Evolutionary conservation across 2,113 vertebrate genomes (phyloP), one percentile per base, ranked within the genome.

Genomic region (Pagrus major): DNA sequence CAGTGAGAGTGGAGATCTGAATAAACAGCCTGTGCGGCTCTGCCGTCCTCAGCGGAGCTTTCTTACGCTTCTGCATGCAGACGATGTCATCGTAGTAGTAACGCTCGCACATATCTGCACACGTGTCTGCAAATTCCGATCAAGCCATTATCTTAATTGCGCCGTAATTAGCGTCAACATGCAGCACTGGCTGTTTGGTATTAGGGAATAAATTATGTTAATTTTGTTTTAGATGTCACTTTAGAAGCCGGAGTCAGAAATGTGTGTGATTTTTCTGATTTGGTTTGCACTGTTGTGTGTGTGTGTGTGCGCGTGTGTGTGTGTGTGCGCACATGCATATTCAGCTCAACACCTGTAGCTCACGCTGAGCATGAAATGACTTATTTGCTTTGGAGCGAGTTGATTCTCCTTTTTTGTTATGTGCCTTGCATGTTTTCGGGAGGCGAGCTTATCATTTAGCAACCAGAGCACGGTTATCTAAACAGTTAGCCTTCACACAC

Each of bases 301-400:
- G n/a, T n/a, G n/a, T n/a, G n/a, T n/a, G n/a, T n/a, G n/a, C n/a
- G n/a, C n/a, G n/a, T n/a, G n/a, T n/a, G n/a, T n/a, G n/a, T n/a
- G n/a, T n/a, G n/a, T n/a, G n/a, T 49, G 60, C 35, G 42, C 15
- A 2, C 18, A 37, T 81, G 59, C 66, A 71, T 76, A 80, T 91
- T 81, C 67, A 82, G 56, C 73, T 35, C 52, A 41, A 29, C 87
- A 77, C 88, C 83, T 89, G 81, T 81, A 61, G 74, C 70, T 82
- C 73, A 58, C 42, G 10, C 73, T 76, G 73, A 73, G 74, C 39
- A 64, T 63, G 69, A 87, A 84, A 84, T 75, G 41, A 63, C 63
- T 59, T 68, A 54, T 84, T 85, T 78, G 72, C 78, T 70, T n/a
- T 8, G 52, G 44, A 33, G 67, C 37, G 16, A 23, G 65, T 59